These are phyloP conservation scores for Gerosis bhagava DNA, from an alignment of 2,888 invertebrate genomes.

Conservation along the genomic window DNA sequence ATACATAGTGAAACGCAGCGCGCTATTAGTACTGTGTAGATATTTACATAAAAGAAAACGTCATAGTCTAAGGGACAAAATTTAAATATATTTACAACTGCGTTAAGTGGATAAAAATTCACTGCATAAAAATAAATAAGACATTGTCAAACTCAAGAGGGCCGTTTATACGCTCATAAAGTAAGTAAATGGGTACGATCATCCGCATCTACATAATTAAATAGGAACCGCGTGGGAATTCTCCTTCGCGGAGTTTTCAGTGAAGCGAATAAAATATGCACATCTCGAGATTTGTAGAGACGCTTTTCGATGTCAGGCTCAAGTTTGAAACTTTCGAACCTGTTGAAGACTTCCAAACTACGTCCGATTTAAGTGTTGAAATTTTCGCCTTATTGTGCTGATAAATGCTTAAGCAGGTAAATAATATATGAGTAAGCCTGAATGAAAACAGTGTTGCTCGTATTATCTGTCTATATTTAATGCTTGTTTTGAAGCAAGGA, in stretches of 20 bases:
- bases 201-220: constrained; percentile 66
- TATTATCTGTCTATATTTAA: too few species aligned
- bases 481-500: too few species aligned
- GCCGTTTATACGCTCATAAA: constrained; percentile 43
- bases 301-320: constrained; percentile 42
- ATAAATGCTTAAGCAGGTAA: neutral
- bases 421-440: neutral
- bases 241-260: constrained; percentile 32
- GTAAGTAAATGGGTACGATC: constrained; percentile 51
- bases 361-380: constrained; percentile 31
- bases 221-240: constrained; percentile 40
- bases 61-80: too few species aligned
- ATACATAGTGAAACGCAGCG: too few species aligned
- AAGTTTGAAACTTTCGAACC: constrained; percentile 49
- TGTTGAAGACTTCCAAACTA: constrained; percentile 55
- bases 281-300: constrained; percentile 53
- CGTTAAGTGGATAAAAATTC: constrained; percentile 16
- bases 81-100: too few species aligned
- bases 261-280: constrained; percentile 68
- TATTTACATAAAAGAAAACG: too few species aligned
- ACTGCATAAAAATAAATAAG: constrained; percentile 30
- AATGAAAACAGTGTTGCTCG: too few species aligned
- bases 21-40: too few species aligned
- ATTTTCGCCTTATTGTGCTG: constrained; percentile 19
- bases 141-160: constrained; percentile 37